Evolutionary conservation across 2,888 invertebrate species (phyloP), one percentile per base, ranked within the genome.

Genomic region (Octodonta nipae): DNA sequence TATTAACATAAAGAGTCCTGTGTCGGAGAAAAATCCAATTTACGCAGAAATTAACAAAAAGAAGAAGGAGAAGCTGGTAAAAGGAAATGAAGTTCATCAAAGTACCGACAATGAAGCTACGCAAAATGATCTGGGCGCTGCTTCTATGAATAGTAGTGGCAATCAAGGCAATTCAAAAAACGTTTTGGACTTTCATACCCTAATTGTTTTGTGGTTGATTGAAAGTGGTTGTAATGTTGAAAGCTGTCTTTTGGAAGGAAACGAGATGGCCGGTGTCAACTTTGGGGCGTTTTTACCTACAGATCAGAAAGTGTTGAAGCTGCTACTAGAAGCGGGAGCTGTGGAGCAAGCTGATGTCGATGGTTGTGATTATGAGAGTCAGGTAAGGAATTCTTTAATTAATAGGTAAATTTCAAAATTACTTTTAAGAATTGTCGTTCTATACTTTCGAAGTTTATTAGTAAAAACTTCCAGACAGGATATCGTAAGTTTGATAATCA

Each of bases 281-380:
- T 67, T 70, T 17, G 70, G 69, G 11, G 70, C 73, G 1, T 70
- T 71, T 28, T 61, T 77, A 57, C 74, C 77, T 2, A 71, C 75
- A 1, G 83, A 84, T 56, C 69, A 73, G 2, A 76, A 78, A 42
- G 75, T 60, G n/a, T 56, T 85, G 31, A 73, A 75, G 44, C 64
- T 86, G 15, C 63, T 87, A 15, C 64, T 84, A 28, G 85, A 84
- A 46, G 75, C 85, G 5, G 84, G 83, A 35, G 83, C 70, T 30
- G 75, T 68, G 12, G 61, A 63, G 41, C 60, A 63, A 36, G 60
- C 62, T 29, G 70, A 68, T 36, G 61, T 51, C 2, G 60, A 60
- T 32, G 61, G 58, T 13, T 56, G 60, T 36, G 61, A 61, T 17
- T 59, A 59, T 32, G 58, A 58, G 34, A 61, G 61, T 44, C 64